Evolutionary conservation across 2,797 vertebrate genomes (phyloP).

Genomic region (Cossypha polioptera): DNA sequence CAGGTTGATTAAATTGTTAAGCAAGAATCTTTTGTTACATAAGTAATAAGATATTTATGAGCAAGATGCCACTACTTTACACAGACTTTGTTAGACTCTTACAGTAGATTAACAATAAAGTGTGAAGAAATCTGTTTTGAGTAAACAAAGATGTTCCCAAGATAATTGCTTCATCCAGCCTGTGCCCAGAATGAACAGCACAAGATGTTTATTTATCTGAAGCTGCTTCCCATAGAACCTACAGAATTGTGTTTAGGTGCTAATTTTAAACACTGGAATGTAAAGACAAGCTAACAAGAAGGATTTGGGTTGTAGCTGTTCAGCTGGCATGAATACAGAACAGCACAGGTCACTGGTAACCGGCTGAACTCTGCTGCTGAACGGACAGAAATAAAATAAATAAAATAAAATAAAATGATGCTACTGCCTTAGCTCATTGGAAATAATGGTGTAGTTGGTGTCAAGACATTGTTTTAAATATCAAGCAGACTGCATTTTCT

Average conservation of each 20-base stretch:
- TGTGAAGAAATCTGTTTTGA: not conserved
- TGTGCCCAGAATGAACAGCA: not conserved
- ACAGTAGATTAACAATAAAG: not conserved
- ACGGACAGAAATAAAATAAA: conserved; percentile 9
- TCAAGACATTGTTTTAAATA: conserved; percentile 57
- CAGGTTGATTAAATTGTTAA: not conserved
- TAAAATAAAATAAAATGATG: too few relatives aligned
- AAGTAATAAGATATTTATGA: not conserved
- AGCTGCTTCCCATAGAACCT: not conserved
- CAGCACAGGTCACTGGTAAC: conserved; percentile 21
- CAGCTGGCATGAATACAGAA: not conserved
- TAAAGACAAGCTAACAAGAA: conserved; percentile 25
- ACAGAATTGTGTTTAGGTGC: not conserved
- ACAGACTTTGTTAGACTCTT: not conserved
- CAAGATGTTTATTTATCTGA: not conserved
- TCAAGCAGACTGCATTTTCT: conserved; percentile 4
- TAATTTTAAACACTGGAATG: conserved; percentile 7
- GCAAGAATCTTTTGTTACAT: not conserved
- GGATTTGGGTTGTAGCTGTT: not conserved
- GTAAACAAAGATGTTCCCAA: not conserved
- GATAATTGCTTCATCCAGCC: not conserved
- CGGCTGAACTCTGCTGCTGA: conserved; percentile 6
- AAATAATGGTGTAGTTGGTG: conserved; percentile 26
- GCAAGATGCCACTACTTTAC: not conserved
- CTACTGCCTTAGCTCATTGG: not conserved